Conservation (phyloP, 2,888 invertebrate genomes). For the Caenorhabditis imperialis region DNA sequence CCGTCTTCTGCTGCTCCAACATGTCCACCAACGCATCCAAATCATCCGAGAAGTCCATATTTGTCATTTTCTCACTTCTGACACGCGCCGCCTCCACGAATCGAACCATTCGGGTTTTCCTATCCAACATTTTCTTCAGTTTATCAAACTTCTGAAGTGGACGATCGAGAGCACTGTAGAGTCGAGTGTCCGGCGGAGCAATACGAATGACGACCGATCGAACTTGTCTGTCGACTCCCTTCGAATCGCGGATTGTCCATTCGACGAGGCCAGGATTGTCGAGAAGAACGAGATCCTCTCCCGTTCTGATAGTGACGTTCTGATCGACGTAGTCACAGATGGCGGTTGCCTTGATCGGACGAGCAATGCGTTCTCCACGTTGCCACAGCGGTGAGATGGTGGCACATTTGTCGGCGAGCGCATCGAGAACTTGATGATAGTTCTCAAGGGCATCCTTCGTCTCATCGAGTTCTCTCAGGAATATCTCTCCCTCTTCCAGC, state of each 20-base stretch:
- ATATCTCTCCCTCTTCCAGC: conserved; percentile 89
- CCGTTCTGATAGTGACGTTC: conserved; percentile 77
- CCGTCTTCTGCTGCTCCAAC: no score
- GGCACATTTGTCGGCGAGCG: conserved; percentile 86
- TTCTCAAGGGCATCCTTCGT: conserved; percentile 87
- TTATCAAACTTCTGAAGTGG: conserved; percentile 82
- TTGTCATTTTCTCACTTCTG: no score
- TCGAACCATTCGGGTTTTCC: conserved; percentile 90
- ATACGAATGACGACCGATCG: conserved; percentile 87
- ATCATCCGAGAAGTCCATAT: no score
- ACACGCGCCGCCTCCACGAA: no score
- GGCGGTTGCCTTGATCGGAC: conserved; percentile 89
- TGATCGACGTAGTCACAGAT: conserved; percentile 95
- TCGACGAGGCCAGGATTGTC: conserved; percentile 94
- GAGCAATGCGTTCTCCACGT: conserved; percentile 85
- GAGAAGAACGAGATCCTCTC: conserved; percentile 88
- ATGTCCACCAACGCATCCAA: no score
- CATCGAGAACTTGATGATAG: conserved; percentile 89
- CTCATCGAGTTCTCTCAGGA: conserved; percentile 89
- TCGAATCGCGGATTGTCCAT: conserved; percentile 90
- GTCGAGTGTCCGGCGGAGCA: conserved; percentile 94
- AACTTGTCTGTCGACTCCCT: conserved; percentile 89
- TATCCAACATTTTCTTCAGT: conserved; percentile 85
- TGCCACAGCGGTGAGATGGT: conserved; percentile 91
- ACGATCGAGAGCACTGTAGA: conserved; percentile 82